Conservation (phyloP, 1,140 invertebrate genomes). For the Drosophila mauritiana region DNA sequence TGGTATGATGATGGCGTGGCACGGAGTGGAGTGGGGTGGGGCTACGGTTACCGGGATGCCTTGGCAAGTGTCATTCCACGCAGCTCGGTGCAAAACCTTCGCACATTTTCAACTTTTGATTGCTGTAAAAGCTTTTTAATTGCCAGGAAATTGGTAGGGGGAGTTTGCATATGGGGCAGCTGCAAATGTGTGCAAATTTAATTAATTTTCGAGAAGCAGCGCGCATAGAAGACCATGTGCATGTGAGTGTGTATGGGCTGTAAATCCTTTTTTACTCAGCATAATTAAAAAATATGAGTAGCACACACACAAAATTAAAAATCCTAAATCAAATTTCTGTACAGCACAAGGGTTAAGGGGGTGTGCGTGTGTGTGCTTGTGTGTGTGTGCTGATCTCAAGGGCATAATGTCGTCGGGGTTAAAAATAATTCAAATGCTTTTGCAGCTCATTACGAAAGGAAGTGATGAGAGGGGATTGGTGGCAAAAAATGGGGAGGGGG, state of each 20-base stretch:
- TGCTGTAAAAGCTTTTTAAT: slow-evolving; percentile 81
- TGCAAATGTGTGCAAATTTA: slow-evolving; percentile 81
- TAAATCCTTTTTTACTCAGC: slow-evolving; percentile 82
- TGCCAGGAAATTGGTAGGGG: slow-evolving; percentile 36
- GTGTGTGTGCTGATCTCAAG: slow-evolving; percentile 70
- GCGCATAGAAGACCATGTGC: not conserved
- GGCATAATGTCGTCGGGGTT: slow-evolving; percentile 84
- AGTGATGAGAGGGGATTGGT: slow-evolving; percentile 9
- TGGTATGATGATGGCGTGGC: not conserved
- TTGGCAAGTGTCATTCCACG: slow-evolving; percentile 43
- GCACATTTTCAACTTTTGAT: slow-evolving; percentile 75
- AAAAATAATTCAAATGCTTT: slow-evolving; percentile 84
- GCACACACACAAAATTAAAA: slow-evolving; percentile 79
- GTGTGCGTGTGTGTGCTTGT: slow-evolving; percentile 36
- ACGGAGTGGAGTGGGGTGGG: not conserved
- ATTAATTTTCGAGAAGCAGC: slow-evolving; percentile 78
- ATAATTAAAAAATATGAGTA: slow-evolving; percentile 84
- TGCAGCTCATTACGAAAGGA: slow-evolving; percentile 79
- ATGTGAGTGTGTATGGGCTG: slow-evolving; percentile 30
- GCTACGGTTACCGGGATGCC: slow-evolving; percentile 1
- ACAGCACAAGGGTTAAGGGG: slow-evolving; percentile 25
- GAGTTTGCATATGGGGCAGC: slow-evolving; percentile 39
- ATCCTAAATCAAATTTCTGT: slow-evolving; percentile 84
- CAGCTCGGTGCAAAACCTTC: slow-evolving; percentile 20
- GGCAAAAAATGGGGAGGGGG: not conserved